Evolutionary conservation across 2,888 invertebrate genomes (phyloP).

Genomic region (Crossocerus cetratus): DNA sequence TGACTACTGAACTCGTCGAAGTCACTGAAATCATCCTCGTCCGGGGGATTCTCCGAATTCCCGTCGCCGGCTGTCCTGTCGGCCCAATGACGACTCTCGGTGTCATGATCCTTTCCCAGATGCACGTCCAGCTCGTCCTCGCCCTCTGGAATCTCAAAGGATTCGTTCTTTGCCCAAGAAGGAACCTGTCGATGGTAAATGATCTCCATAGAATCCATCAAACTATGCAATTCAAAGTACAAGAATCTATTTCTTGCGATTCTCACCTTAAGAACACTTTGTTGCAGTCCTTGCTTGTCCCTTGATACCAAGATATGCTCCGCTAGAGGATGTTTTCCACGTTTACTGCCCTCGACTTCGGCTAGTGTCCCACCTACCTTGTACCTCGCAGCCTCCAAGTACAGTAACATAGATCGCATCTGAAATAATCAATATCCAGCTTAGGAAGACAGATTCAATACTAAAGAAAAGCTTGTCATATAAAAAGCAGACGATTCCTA

Average conservation of each 20-base stretch:
- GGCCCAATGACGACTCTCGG: slow-evolving; percentile 81
- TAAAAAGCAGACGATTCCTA: slow-evolving; percentile 70
- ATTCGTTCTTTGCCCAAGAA: slow-evolving; percentile 85
- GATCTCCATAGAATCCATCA: not conserved
- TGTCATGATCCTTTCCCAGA: slow-evolving; percentile 66
- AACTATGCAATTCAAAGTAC: not conserved
- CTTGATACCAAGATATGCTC: slow-evolving; percentile 92
- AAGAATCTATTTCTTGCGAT: not conserved
- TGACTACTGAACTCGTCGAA: slow-evolving; percentile 81
- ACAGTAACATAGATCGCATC: slow-evolving; percentile 95
- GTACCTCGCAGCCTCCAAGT: slow-evolving; percentile 92
- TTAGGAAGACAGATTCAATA: too few relatives aligned
- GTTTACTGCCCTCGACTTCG: slow-evolving; percentile 88
- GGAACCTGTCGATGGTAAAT: slow-evolving; percentile 80
- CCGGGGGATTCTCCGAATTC: slow-evolving; percentile 86
- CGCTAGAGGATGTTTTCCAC: slow-evolving; percentile 88
- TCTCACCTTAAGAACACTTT: slow-evolving; percentile 87
- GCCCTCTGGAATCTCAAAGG: slow-evolving; percentile 76
- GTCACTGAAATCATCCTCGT: slow-evolving; percentile 82
- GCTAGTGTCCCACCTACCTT: slow-evolving; percentile 91
- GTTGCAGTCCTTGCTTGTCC: slow-evolving; percentile 93
- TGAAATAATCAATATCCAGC: slow-evolving; percentile 70
- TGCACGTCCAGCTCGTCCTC: slow-evolving; percentile 68
- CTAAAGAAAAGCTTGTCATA: too few relatives aligned
- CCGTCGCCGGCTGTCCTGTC: slow-evolving; percentile 90